These are phyloP conservation scores for Scomber japonicus DNA, from an alignment of 2,113 vertebrate genomes.

Conservation along the genomic window DNA sequence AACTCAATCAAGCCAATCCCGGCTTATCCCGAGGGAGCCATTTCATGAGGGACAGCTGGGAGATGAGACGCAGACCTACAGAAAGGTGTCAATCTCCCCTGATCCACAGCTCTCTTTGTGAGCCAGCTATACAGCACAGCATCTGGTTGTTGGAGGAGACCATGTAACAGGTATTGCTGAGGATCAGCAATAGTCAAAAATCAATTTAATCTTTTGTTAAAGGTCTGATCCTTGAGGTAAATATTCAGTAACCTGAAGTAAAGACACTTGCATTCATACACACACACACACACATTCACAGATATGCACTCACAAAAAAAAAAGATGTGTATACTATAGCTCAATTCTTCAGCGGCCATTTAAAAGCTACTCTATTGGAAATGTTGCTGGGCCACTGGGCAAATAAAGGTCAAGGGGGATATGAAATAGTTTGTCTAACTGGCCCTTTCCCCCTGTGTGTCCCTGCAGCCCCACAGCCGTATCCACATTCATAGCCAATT, in stretches of 20 bases:
- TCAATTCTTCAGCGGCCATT: constrained; percentile 75
- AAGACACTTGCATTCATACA: constrained; percentile 38
- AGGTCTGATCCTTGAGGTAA: constrained; percentile 42
- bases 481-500: constrained; percentile 80
- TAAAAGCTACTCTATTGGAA: constrained; percentile 77
- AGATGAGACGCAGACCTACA: constrained; percentile 75
- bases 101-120: constrained; percentile 71
- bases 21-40: constrained; percentile 79
- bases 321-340: constrained; percentile 51
- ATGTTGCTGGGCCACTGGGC: constrained; percentile 75
- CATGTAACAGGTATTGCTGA: constrained; percentile 47
- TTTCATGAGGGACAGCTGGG: constrained; percentile 76
- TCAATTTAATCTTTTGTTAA: constrained; percentile 55
- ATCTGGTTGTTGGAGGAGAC: constrained; percentile 29
- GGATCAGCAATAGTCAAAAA: constrained; percentile 59
- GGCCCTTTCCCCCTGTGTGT: constrained; percentile 62
- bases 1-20: constrained; percentile 84
- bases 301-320: constrained; percentile 2
- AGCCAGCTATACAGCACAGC: constrained; percentile 43
- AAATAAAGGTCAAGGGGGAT: constrained; percentile 83
- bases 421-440: constrained; percentile 83
- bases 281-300: background rate
- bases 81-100: constrained; percentile 81
- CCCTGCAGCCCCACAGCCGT: constrained; percentile 61
- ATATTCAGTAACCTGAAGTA: constrained; percentile 30